Base-by-base conservation (phyloP, 1,140 invertebrate genomes). In the Globodera ellingtonae region DNA sequence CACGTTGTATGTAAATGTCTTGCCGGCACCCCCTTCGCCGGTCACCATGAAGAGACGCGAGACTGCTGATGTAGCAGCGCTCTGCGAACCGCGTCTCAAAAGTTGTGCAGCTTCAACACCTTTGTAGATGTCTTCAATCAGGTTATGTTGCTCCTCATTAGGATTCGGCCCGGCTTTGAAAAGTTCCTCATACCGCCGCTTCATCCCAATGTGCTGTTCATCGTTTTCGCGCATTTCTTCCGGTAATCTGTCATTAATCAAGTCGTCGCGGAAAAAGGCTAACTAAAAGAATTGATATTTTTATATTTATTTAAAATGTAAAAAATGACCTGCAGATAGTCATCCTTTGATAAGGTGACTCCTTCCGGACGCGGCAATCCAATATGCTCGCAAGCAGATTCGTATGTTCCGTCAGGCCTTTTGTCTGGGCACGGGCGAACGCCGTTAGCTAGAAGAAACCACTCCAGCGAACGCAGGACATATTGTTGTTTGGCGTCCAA, bases 1-100 rank as follows among this genome's bases (percentile, higher is more conserved):
- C n/a, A 72, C 70, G n/a, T 72, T 72, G 21, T 72, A 72, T 18
- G 70, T 72, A 6, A 72, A 72, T n/a, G 70, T 72, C 6, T 72
- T 72, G 5, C 70, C 70, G 15, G 70, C 46, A 6, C 70, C 70
- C 5, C 70, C 70, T 72, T 72, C 70, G 18, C 70, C 70, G 0
- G 70, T 72, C 18, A 72, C 50, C 46, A 72, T 48, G 50, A 72
- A 72, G 6, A 72, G 50, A 15, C 70, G 13, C n/a, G 15, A 4
- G 6, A 6, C 6, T 3, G 46, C n/a, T n/a, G 3, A 0, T 35
- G 70, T n/a, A 6, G 0, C 4, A 6, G 46, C 3, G 1, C 0
- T 15, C n/a, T 47, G 3, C 9, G 24, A 35, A 0, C 70, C 70
- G 3, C n/a, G 15, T 24, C 46, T 3, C 15, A 72, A 3, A 3